Evolutionary conservation across 2,113 vertebrate genomes (phyloP).

Genomic region (Astatotilapia flaviijosephi): DNA sequence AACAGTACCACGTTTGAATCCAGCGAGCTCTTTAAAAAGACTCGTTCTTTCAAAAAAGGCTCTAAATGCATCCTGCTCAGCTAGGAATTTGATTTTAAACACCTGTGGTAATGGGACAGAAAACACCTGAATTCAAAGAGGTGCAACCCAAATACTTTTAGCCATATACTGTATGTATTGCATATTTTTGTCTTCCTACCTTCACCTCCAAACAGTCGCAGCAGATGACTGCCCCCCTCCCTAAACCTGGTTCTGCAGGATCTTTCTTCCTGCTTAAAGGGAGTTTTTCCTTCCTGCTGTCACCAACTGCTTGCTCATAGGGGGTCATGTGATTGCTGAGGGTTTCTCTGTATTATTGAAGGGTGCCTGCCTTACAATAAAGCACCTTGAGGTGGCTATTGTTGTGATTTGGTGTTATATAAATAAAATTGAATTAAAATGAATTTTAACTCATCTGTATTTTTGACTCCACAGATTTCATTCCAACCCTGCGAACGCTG

Average conservation of each 20-base stretch:
- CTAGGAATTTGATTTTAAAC: not conserved
- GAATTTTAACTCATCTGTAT: not conserved
- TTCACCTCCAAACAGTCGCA: not conserved
- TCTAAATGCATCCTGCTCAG: not conserved
- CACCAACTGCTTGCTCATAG: not conserved
- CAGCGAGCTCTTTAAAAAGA: not conserved
- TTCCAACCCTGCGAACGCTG: slow-evolving; percentile 75
- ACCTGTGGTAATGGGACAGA: not conserved
- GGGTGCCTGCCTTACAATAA: not conserved
- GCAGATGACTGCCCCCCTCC: not conserved
- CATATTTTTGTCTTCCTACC: not conserved
- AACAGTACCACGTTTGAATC: not conserved
- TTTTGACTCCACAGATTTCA: slow-evolving; percentile 73
- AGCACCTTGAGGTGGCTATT: not conserved
- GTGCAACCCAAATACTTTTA: not conserved
- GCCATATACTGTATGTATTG: not conserved
- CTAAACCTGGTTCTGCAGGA: not conserved
- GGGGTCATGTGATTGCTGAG: not conserved
- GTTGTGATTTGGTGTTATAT: not conserved
- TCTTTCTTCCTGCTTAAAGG: not conserved
- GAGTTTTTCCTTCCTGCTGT: not conserved
- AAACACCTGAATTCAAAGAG: not conserved
- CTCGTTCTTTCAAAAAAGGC: not conserved
- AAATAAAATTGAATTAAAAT: not conserved
- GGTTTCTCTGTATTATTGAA: not conserved